phyloP scores from a whole-genome alignment of 2,888 invertebrate genomes.

The Eristalis intricaria region DNA sequence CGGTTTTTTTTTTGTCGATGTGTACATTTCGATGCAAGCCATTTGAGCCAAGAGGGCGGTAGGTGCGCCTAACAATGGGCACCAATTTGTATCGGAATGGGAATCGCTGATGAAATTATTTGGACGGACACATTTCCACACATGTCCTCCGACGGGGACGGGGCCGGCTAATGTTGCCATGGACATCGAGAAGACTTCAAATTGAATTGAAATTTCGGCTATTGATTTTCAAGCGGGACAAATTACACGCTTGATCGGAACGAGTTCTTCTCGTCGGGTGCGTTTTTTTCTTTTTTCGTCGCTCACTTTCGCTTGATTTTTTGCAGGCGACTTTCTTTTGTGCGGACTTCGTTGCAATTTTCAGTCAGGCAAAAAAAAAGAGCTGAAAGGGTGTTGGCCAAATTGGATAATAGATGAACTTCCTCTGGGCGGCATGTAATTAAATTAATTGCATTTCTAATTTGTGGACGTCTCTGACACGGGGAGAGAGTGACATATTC shows the following conservation, averaged over 20 bases:
- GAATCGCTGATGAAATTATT: constrained; percentile 68
- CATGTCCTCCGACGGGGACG: constrained; percentile 41
- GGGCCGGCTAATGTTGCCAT: constrained; percentile 55
- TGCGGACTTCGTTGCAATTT: constrained; percentile 44
- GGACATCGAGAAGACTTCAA: constrained; percentile 49
- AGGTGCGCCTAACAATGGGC: constrained; percentile 54
- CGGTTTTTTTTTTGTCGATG: background rate
- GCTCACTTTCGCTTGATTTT: too few species aligned
- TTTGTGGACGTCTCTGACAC: constrained; percentile 57
- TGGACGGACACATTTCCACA: constrained; percentile 51
- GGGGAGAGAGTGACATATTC: constrained; percentile 52
- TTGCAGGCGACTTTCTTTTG: constrained; percentile 32
- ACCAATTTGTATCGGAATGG: constrained; percentile 65
- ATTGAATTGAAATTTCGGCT: constrained; percentile 68
- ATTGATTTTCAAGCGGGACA: constrained; percentile 58
- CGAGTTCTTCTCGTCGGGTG: background rate
- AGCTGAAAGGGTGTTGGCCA: constrained; percentile 15
- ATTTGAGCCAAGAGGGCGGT: constrained; percentile 10
- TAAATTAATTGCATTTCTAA: constrained; percentile 71
- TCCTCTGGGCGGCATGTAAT: constrained; percentile 54
- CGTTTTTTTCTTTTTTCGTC: constrained; percentile 1
- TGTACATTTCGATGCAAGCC: constrained; percentile 20
- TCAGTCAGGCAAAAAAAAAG: constrained; percentile 1
- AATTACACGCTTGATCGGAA: constrained; percentile 27
- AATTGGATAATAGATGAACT: constrained; percentile 67